Evolutionary conservation across 2,797 vertebrate genomes (phyloP).

Genomic region (Bradypodion pumilum): DNA sequence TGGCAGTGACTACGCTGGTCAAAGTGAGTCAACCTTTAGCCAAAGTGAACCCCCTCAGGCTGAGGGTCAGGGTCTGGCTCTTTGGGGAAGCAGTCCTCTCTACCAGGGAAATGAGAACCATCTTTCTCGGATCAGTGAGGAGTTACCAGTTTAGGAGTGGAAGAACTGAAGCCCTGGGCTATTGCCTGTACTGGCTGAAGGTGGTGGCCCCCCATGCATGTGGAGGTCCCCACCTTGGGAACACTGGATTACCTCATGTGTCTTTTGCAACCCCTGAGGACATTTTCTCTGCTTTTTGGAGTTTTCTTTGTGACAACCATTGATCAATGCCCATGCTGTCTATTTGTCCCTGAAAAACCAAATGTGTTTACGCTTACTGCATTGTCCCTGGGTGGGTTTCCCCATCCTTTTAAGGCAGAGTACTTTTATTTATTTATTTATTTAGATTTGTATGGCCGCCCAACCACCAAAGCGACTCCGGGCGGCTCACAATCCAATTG

Average conservation of each 20-base stretch:
- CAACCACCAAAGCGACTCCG: too few species aligned
- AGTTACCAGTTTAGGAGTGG: not conserved
- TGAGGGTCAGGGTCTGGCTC: not conserved
- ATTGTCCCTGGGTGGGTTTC: not conserved
- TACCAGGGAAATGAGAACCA: not conserved
- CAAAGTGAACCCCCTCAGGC: too few species aligned
- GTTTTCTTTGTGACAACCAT: not conserved
- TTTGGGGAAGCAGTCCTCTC: too few species aligned
- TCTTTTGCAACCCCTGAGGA: not conserved
- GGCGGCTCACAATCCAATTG: too few species aligned
- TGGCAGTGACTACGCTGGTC: conserved; percentile 81
- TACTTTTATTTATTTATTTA: not conserved
- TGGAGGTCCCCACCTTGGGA: not conserved
- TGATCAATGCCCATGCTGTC: not conserved
- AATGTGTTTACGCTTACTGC: not conserved
- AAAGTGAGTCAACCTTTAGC: conserved; percentile 72
- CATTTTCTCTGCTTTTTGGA: not conserved
- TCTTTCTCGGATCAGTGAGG: not conserved
- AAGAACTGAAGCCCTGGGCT: not conserved
- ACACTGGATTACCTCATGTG: too few species aligned
- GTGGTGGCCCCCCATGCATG: not conserved
- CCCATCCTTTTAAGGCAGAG: not conserved
- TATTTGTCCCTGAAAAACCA: not conserved
- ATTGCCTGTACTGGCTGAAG: too few species aligned
- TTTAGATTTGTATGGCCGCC: too few species aligned